Evolutionary conservation across 2,113 vertebrate genomes (phyloP), one percentile per base, ranked within the genome.

Genomic region (Athene noctua): DNA sequence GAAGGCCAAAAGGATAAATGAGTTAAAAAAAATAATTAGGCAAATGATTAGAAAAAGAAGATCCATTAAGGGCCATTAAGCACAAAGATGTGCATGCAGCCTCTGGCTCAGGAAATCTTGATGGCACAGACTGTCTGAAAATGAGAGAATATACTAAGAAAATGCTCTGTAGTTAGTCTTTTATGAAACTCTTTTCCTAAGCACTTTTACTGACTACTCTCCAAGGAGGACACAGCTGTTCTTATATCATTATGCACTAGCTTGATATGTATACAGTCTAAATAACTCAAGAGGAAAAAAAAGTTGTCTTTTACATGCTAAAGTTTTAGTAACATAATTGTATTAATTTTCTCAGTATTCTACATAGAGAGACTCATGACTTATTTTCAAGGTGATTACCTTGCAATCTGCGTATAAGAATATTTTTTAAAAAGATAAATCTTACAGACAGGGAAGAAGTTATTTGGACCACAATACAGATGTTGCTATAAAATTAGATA

Each of bases 11-110:
- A 92, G 91, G 96, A 97, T 97, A 96, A 96, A 97, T 51, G 91
- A 97, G 89, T 94, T 96, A 87, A 96, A 96, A 96, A 96, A 96
- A 96, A 97, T 91, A 94, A 97, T 96, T 96, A 97, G 95, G 89
- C 89, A 97, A 97, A 97, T 94, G 47, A 95, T 96, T 84, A 81
- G 77, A 1, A 38, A 92, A 95, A 88, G 44, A 90, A 87, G 15
- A 88, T 88, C 83, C 96, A 96, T 97, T 97, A 97, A 96, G 61
- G 70, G 22, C 89, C 93, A 97, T 96, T 97, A 96, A 94, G 80
- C 80, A 84, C 80, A 92, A 89, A 91, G 86, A 96, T 91, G 91
- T 75, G 59, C 84, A 75, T 79, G 87, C 61, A 96, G 91, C 68
- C 93, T 86, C 91, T 96, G 91, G 91, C 93, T 96, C 83, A 81